Base-by-base conservation (phyloP, 2,797 vertebrate species). In the Gila robusta region DNA sequence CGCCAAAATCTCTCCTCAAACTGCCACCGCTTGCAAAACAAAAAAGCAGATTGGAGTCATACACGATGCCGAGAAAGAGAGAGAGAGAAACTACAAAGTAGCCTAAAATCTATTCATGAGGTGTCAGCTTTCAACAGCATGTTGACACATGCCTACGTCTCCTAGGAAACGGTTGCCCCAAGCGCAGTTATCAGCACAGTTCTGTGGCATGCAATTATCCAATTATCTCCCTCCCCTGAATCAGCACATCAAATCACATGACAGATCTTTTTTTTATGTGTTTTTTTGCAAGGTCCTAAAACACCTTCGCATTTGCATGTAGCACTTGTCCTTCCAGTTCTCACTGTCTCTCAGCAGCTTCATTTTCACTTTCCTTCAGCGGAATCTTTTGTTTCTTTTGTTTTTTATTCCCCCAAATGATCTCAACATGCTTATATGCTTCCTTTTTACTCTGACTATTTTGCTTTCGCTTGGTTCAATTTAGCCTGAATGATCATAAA, bases 141-240 rank as follows among this genome's bases (percentile, higher is more conserved):
- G 94, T 93, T 94, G 93, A 95, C 94, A 94, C 93, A 92, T 88
- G 91, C 91, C 90, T 90, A 91, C 83, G 91, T 95, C 94, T 93
- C 95, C 94, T 88, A 92, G 93, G 94, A 92, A 95, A 96, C 94
- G 86, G 70, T 89, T 74, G 90, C 93, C 92, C 91, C 84, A 82
- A 91, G 93, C 93, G 71, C 92, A 92, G 93, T 92, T 94, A 93
- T 90, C 94, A 93, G 92, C 89, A 66, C 79, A 88, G 91, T 92
- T 92, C 91, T 47, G 89, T 91, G 90, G 90, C 87, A 91, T 90
- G 92, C 93, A 95, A 94, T 95, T 95, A 95, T 94, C 93, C 92
- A 91, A 91, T 94, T 91, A 93, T 91, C 93, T 90, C 90, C 91
- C 91, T 90, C 91, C 89, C 91, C 92, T 94, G 92, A 94, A 93